Evolutionary conservation across 2,888 invertebrate genomes (phyloP).

Genomic region (Athetis lepigone): DNA sequence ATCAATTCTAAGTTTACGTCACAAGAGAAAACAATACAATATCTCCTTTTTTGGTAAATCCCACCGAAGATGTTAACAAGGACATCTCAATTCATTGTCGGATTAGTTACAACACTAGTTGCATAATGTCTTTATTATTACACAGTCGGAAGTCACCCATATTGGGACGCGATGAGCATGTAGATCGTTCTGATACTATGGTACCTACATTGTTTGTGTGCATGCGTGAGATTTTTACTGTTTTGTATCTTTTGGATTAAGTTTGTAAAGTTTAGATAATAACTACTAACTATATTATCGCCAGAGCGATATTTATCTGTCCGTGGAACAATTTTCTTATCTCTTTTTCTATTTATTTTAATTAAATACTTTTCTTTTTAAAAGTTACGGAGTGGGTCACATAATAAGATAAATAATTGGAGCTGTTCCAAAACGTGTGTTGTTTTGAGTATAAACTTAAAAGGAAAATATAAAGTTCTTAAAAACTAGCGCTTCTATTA

Average conservation of each 20-base stretch:
- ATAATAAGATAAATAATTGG: too few relatives aligned
- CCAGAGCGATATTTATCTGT: too few relatives aligned
- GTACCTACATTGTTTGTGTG: conserved; percentile 39
- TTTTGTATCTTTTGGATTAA: conserved; percentile 22
- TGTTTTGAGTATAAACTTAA: too few relatives aligned
- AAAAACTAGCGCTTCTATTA: too few relatives aligned
- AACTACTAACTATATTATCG: too few relatives aligned
- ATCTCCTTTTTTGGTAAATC: neutral
- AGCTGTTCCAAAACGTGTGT: too few relatives aligned
- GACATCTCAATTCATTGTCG: conserved; percentile 27
- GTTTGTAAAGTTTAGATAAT: neutral
- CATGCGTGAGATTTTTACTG: conserved; percentile 34
- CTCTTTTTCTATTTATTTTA: neutral
- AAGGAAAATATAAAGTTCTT: too few relatives aligned
- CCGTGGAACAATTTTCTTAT: too few relatives aligned
- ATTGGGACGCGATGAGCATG: conserved; percentile 48
- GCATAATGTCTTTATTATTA: conserved; percentile 35
- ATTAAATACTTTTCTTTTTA: too few relatives aligned
- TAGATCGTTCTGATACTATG: conserved; percentile 27
- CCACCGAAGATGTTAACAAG: conserved; percentile 16
- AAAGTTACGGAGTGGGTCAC: too few relatives aligned
- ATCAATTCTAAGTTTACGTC: neutral
- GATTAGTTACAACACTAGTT: conserved; percentile 37
- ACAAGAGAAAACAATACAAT: neutral
- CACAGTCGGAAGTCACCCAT: conserved; percentile 58